Conservation (phyloP, 2,113 vertebrate genomes). For the Pampusana beccarii region DNA sequence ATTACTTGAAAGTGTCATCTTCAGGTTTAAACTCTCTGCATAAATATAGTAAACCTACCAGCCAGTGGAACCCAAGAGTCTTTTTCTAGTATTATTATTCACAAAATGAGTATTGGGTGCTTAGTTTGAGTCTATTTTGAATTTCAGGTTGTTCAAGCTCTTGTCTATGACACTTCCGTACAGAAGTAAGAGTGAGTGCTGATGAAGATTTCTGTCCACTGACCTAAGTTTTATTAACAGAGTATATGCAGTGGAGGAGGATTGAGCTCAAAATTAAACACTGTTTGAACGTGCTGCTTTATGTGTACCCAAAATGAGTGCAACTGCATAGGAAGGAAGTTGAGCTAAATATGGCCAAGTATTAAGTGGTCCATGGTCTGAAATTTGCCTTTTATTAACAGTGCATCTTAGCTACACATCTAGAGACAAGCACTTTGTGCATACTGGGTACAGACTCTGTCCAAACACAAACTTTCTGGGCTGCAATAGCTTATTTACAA, state of each 20-base stretch:
- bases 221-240: background rate
- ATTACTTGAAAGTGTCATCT: background rate
- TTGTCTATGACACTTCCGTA: background rate
- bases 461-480: background rate
- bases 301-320: background rate
- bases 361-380: background rate
- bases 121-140: background rate
- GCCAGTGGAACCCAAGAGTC: background rate
- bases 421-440: background rate
- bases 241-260: background rate
- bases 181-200: background rate
- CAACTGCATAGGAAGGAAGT: background rate
- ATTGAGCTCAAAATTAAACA: background rate
- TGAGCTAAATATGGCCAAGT: background rate
- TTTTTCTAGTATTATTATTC: background rate
- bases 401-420: background rate
- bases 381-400: background rate
- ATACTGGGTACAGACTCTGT: background rate
- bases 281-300: background rate
- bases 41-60: background rate
- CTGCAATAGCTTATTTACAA: background rate
- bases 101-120: background rate
- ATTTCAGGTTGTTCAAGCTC: background rate
- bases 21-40: background rate
- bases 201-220: background rate